A percentile compares a stretch with the other conserved stretches of the same genome.
phyloP scores from a whole-genome alignment of 2,113 vertebrate genomes.

The Octodon degus region DNA sequence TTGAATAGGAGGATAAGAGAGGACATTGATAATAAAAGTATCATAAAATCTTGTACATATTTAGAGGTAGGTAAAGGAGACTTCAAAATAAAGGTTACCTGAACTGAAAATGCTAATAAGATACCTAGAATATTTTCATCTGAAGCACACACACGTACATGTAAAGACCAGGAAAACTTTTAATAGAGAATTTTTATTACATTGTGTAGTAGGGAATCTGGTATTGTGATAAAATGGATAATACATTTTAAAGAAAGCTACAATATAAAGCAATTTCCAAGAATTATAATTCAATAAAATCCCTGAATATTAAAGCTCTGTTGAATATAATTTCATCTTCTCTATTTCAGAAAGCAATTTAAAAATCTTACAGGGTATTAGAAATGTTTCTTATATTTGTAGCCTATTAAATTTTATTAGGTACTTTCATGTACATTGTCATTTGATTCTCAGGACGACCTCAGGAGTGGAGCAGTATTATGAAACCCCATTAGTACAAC shows the following conservation, averaged over 20 bases:
- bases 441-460: slow-evolving; percentile 57
- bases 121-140: background rate
- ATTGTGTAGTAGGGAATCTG: background rate
- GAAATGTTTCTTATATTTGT: slow-evolving; percentile 75
- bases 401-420: slow-evolving; percentile 76
- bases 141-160: background rate
- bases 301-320: slow-evolving; percentile 64
- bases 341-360: slow-evolving; percentile 76
- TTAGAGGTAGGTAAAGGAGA: background rate
- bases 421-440: slow-evolving; percentile 63
- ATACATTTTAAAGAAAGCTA: slow-evolving; percentile 65
- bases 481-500: slow-evolving; percentile 43
- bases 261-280: slow-evolving; percentile 66
- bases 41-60: background rate
- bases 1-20: background rate
- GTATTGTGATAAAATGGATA: slow-evolving; percentile 61
- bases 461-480: slow-evolving; percentile 57
- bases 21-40: background rate
- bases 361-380: slow-evolving; percentile 72
- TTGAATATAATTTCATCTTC: slow-evolving; percentile 71
- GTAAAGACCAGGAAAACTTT: background rate
- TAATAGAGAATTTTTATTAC: slow-evolving; percentile 15
- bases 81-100: background rate
- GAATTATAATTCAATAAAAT: slow-evolving; percentile 78
- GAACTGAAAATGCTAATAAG: background rate